Evolutionary conservation across 1,140 invertebrate species (phyloP), one percentile per base, ranked within the genome.

Genomic region (Pseudomyrmex concolor): DNA sequence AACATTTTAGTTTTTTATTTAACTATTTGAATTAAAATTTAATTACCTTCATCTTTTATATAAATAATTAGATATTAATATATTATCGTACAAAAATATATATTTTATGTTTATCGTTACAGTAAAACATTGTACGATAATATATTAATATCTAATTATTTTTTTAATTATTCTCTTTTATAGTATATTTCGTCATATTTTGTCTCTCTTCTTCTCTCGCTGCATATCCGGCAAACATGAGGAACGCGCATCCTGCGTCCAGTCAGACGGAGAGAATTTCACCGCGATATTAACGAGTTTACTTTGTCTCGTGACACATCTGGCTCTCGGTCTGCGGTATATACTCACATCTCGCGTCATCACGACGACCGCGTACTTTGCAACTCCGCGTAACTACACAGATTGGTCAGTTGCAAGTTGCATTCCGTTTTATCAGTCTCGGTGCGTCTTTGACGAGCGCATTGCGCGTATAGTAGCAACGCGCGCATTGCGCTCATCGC

Each of bases 371-470:
- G 86, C 85, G 85, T 34, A 34, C 82, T 71, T 67, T 62, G 1
- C 43, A 48, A 9, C 50, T 51, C 0, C 5, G 34, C 34, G 5
- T 7, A 34, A 34, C 34, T 34, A 34, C 5, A 34, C 34, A 59
- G 70, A 64, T 81, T 54, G 73, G 45, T 60, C 62, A 54, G 68
- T 72, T 67, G 55, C 59, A n/a, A 60, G 81, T 43, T 62, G 74
- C 68, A 19, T 71, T 76, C 43, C 60, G 70, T 34, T 17, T 87
- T 86, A 84, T 80, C 77, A 71, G 64, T 84, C 59, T 82, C 81
- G 62, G 13, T 73, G 73, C 55, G 43, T 55, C 63, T 34, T 48
- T 54, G 77, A 72, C 80, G 85, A 50, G 82, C 51, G 43, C 17
- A 59, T 66, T 25, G 50, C 17, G 25, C 59, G 17, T 25, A 7